Conservation (phyloP, 2,797 vertebrate genomes). For the Danio albolineatus region DNA sequence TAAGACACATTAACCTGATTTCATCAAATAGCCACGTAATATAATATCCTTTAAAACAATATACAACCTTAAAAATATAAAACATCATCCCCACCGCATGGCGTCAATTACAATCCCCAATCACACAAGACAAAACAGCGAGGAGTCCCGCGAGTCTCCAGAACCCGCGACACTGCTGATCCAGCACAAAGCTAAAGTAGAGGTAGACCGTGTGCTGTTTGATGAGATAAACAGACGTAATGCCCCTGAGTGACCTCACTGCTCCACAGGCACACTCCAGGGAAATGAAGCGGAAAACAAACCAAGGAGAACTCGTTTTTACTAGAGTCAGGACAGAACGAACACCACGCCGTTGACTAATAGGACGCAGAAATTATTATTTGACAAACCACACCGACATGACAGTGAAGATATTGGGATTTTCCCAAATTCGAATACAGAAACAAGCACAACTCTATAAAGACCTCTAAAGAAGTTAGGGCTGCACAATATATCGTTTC, state of each 20-base stretch:
- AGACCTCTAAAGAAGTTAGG: too few relatives aligned
- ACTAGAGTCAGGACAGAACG: slow-evolving; percentile 9
- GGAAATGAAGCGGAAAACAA: slow-evolving; percentile 34
- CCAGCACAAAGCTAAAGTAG: slow-evolving; percentile 31
- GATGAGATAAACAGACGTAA: slow-evolving; percentile 25
- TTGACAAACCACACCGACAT: neutral
- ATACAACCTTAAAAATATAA: neutral
- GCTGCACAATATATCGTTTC: too few relatives aligned
- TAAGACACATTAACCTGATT: too few relatives aligned
- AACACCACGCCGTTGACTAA: slow-evolving; percentile 17
- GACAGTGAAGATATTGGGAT: neutral
- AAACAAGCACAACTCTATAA: too few relatives aligned
- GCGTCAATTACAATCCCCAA: slow-evolving; percentile 40
- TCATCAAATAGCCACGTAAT: neutral
- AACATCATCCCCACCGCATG: slow-evolving; percentile 17
- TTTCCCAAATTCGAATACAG: neutral
- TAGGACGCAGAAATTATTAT: slow-evolving; percentile 6
- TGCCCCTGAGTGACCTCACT: slow-evolving; percentile 20
- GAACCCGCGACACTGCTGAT: slow-evolving; percentile 4
- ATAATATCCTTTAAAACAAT: neutral
- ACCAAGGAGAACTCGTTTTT: slow-evolving; percentile 19
- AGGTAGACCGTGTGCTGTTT: neutral
- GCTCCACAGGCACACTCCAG: slow-evolving; percentile 15
- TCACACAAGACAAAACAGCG: slow-evolving; percentile 35
- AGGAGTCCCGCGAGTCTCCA: neutral